These are phyloP conservation scores for Hirundichthys speculiger DNA, from an alignment of 2,113 vertebrate species.

Conservation along the genomic window DNA sequence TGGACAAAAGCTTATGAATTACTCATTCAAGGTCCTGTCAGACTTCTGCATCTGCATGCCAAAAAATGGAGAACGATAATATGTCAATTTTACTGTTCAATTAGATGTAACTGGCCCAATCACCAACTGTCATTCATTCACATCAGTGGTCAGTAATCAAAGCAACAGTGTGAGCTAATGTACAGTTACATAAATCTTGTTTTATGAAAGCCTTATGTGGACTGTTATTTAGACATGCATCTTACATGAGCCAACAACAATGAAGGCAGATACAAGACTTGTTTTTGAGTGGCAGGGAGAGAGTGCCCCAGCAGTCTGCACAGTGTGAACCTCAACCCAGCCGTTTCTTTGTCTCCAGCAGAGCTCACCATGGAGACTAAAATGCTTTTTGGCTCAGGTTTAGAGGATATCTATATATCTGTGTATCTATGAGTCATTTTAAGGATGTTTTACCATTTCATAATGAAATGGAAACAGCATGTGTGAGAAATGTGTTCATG, in stretches of 20 bases:
- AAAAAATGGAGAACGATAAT: conserved; percentile 12
- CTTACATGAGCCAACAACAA: conserved; percentile 9
- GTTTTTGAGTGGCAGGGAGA: conserved; percentile 38
- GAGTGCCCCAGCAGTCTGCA: conserved; percentile 16
- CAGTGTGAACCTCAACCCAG: conserved; percentile 18
- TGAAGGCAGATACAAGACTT: conserved; percentile 16
- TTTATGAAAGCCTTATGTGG: conserved; percentile 56
- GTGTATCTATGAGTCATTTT: conserved; percentile 59
- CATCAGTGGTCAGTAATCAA: conserved; percentile 36
- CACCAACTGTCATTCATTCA: conserved; percentile 35
- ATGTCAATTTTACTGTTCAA: conserved; percentile 43
- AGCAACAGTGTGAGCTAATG: conserved; percentile 14
- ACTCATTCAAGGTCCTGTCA: conserved; percentile 33
- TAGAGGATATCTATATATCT: conserved; percentile 47
- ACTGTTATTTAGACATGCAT: conserved; percentile 23
- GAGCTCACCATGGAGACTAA: conserved; percentile 72
- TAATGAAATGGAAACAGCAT: conserved; percentile 64
- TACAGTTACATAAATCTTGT: conserved; percentile 33
- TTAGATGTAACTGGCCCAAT: conserved; percentile 31
- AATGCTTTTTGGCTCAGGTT: conserved; percentile 72
- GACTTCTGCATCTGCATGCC: conserved; percentile 13
- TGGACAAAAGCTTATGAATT: conserved; percentile 17
- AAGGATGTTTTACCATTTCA: conserved; percentile 63
- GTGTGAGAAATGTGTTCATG: conserved; percentile 39
- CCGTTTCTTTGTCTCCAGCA: conserved; percentile 53